A percentile compares a stretch with the other conserved stretches of the same genome.
phyloP scores from a whole-genome alignment of 2,113 vertebrate genomes.

The Hippocampus barbouri region DNA sequence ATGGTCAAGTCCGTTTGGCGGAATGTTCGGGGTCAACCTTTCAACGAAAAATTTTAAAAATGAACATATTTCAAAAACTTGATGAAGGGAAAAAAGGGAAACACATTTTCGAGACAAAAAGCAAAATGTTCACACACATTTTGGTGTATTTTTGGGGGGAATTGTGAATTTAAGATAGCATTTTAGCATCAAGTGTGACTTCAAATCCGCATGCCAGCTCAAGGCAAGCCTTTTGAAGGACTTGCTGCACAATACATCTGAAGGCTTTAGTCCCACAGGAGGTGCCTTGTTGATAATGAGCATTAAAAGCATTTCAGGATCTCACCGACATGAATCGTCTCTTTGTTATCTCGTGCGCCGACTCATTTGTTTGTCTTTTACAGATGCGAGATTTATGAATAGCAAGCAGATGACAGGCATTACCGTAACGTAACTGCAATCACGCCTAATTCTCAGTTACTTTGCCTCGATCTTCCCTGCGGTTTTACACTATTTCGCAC shows the following conservation, averaged over 20 bases:
- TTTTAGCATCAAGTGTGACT: neutral
- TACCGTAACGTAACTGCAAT: constrained; percentile 45
- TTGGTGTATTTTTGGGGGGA: no score
- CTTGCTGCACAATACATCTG: neutral
- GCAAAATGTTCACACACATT: no score
- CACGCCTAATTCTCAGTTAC: constrained; percentile 52
- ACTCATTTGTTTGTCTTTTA: constrained; percentile 51
- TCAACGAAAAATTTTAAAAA: no score
- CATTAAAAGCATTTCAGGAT: constrained; percentile 56
- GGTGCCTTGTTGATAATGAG: constrained; percentile 38
- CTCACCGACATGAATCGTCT: constrained; percentile 43
- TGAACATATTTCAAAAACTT: no score
- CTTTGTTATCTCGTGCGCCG: constrained; percentile 53
- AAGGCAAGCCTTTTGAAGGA: neutral
- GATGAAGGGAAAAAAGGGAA: no score
- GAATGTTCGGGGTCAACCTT: no score
- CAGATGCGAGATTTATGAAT: constrained; percentile 49
- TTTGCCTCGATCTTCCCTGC: neutral
- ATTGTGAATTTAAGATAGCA: no score
- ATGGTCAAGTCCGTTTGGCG: no score
- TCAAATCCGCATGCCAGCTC: neutral
- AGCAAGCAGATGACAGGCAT: constrained; percentile 56
- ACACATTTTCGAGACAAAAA: no score
- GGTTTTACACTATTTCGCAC: constrained; percentile 27
- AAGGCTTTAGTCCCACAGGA: neutral